phyloP scores from a whole-genome alignment of 2,797 vertebrate genomes.

The Sebastes nivosus region DNA sequence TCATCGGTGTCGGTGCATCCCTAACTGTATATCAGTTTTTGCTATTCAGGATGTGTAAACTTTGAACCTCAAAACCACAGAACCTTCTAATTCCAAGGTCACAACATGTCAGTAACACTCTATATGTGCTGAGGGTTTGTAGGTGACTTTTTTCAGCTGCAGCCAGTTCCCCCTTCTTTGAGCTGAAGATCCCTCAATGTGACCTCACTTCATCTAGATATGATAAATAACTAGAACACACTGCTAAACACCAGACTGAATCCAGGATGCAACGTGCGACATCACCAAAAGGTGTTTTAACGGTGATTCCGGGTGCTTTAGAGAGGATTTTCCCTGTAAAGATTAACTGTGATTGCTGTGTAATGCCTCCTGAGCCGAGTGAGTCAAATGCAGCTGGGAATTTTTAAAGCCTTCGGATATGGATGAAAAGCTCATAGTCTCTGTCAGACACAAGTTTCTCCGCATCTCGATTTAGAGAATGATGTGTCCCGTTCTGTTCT shows the following conservation, averaged over 20 bases:
- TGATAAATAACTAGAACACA: slow-evolving; percentile 5
- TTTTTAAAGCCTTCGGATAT: slow-evolving; percentile 18
- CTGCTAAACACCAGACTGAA: slow-evolving; percentile 1
- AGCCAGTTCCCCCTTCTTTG: background rate
- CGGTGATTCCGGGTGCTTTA: slow-evolving; percentile 11
- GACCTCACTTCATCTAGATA: slow-evolving; percentile 3
- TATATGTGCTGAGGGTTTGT: background rate
- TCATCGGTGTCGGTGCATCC: too few species aligned
- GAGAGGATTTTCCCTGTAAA: slow-evolving; percentile 32
- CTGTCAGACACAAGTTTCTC: slow-evolving; percentile 18
- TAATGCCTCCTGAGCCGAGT: slow-evolving; percentile 45
- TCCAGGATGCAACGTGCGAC: slow-evolving; percentile 10
- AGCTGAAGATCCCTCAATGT: background rate
- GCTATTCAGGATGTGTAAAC: background rate
- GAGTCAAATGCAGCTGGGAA: slow-evolving; percentile 46
- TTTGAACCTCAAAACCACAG: background rate
- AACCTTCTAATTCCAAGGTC: background rate
- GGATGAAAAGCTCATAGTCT: slow-evolving; percentile 34
- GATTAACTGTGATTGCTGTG: slow-evolving; percentile 45
- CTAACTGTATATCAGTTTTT: background rate
- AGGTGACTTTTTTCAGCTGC: background rate
- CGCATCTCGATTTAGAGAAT: slow-evolving; percentile 15
- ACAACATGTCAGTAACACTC: background rate
- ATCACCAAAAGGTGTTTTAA: slow-evolving; percentile 21
- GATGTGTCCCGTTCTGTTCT: slow-evolving; percentile 1